These are phyloP conservation scores for Poecile atricapillus DNA, from an alignment of 2,113 vertebrate genomes.

Conservation along the genomic window DNA sequence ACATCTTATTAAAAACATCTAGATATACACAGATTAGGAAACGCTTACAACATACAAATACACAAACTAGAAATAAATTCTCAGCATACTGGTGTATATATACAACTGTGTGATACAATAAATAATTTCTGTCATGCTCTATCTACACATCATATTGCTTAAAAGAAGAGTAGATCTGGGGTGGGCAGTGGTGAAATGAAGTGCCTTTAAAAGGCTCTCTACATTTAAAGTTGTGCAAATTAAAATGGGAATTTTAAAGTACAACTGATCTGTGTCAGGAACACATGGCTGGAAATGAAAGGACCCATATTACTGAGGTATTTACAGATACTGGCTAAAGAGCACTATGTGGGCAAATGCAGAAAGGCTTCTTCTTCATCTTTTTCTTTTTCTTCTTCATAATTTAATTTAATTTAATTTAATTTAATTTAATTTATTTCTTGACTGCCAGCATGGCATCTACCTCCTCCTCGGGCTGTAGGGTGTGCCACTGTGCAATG, in stretches of 20 bases:
- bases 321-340: constrained; percentile 99
- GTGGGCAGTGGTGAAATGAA: constrained; percentile 72
- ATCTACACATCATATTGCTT: constrained; percentile 99
- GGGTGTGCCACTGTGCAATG: constrained; percentile 97
- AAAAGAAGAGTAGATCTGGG: constrained; percentile 93
- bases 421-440: constrained; percentile 82
- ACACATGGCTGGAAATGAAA: constrained; percentile 82
- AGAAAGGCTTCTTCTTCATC: constrained; percentile 77
- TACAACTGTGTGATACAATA: constrained; percentile 97
- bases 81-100: constrained; percentile 95
- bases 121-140: constrained; percentile 98
- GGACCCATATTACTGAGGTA: constrained; percentile 98
- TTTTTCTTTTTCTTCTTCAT: constrained; percentile 28
- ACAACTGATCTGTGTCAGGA: constrained; percentile 74
- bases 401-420: constrained; percentile 46
- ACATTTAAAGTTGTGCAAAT: constrained; percentile 81
- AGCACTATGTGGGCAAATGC: constrained; percentile 90
- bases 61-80: constrained; percentile 98
- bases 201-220: constrained; percentile 71
- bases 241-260: constrained; percentile 73
- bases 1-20: constrained; percentile 99
- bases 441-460: constrained; percentile 93
- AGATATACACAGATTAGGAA: constrained; percentile 99
- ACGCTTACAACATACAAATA: constrained; percentile 99
- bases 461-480: constrained; percentile 94